Evolutionary conservation across 2,888 invertebrate species (phyloP).

Genomic region (Tachina grossa): DNA sequence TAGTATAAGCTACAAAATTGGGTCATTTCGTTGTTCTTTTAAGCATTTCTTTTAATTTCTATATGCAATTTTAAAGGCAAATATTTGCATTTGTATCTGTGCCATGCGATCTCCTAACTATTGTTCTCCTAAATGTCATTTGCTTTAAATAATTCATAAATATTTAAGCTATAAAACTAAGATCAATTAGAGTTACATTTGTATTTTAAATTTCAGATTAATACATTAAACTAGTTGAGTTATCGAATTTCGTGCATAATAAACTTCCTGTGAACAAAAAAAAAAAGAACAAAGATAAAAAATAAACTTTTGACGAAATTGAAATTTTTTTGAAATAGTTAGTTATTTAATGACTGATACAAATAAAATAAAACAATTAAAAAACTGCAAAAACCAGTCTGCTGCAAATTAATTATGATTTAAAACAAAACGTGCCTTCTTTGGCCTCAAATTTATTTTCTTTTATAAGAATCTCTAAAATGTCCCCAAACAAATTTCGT

Average conservation of each 20-base stretch:
- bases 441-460: slow-evolving; percentile 33
- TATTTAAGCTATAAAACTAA: background rate
- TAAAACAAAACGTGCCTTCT: background rate
- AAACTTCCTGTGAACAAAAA: slow-evolving; percentile 34
- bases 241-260: slow-evolving; percentile 2
- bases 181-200: background rate
- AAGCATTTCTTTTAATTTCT: background rate
- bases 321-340: background rate
- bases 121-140: slow-evolving; percentile 43
- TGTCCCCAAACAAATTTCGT: slow-evolving; percentile 23
- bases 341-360: background rate
- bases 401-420: slow-evolving; percentile 9
- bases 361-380: background rate
- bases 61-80: background rate
- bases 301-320: background rate
- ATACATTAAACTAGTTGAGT: slow-evolving; percentile 37
- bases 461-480: slow-evolving; percentile 37
- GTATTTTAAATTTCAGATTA: slow-evolving; percentile 9
- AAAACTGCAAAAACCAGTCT: slow-evolving; percentile 8
- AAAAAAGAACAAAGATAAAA: background rate
- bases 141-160: slow-evolving; percentile 43
- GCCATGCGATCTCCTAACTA: slow-evolving; percentile 13
- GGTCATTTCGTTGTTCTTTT: slow-evolving; percentile 1
- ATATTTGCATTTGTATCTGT: slow-evolving; percentile 33
- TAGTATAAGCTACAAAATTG: slow-evolving; percentile 8